These are phyloP conservation scores for Rafetus swinhoei DNA, from an alignment of 2,113 vertebrate genomes.

Conservation along the genomic window DNA sequence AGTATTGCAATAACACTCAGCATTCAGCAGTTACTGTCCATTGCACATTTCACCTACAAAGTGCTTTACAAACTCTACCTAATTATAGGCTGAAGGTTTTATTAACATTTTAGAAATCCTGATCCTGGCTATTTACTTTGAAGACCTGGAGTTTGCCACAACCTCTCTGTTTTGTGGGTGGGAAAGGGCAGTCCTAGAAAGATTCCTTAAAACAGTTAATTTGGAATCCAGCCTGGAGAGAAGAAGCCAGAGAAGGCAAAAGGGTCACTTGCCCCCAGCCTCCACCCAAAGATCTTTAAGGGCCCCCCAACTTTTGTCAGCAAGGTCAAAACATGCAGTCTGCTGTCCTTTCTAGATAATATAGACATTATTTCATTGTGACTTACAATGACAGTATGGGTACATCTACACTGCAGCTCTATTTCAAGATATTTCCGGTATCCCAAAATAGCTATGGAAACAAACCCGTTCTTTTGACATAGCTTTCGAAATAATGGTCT, in stretches of 20 bases:
- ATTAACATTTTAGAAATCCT: conserved; percentile 64
- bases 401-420: no score
- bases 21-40: conserved; percentile 51
- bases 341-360: not conserved
- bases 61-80: conserved; percentile 52
- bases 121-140: conserved; percentile 51
- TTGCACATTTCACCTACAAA: conserved; percentile 59
- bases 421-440: no score
- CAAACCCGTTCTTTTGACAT: no score
- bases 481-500: no score
- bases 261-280: not conserved
- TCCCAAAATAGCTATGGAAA: no score
- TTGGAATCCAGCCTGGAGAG: not conserved
- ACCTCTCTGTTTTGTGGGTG: not conserved
- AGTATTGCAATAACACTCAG: conserved; percentile 67
- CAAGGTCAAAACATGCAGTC: not conserved
- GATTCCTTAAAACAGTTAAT: conserved; percentile 24
- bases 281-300: not conserved
- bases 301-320: not conserved
- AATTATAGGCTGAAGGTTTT: conserved; percentile 64
- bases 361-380: no score
- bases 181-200: not conserved
- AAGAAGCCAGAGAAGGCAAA: not conserved
- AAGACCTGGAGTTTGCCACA: conserved; percentile 28
- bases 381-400: no score